A percentile compares a stretch with the other conserved stretches of the same genome.
These are phyloP conservation scores for Chondrilla cf. caribensis DNA, from an alignment of 37 sponge, comb jelly and placozoan genomes.

Conservation along the genomic window DNA sequence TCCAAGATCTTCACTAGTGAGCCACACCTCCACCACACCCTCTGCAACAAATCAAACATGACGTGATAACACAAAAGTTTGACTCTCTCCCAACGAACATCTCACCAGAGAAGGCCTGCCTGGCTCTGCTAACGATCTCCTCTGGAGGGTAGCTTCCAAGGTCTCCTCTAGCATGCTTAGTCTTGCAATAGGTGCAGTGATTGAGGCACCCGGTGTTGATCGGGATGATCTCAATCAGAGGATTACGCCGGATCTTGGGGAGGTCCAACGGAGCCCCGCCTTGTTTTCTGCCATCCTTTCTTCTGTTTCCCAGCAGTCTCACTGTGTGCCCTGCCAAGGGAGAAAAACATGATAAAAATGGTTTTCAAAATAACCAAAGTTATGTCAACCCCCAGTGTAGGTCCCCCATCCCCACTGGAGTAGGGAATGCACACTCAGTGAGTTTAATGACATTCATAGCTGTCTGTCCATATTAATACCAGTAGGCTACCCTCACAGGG, in stretches of 20 bases:
- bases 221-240: conserved; percentile 90
- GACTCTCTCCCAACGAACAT: neutral
- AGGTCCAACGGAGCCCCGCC: conserved; percentile 86
- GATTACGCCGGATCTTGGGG: conserved; percentile 94
- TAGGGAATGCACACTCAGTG: too few species aligned
- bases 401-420: too few species aligned
- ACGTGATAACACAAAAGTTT: neutral
- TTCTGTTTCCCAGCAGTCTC: conserved; percentile 66
- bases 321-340: conserved; percentile 58
- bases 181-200: conserved; percentile 98
- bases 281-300: conserved; percentile 42
- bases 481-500: too few species aligned
- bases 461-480: too few species aligned
- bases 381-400: too few species aligned
- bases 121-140: conserved; percentile 78
- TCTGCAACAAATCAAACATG: conserved; percentile 36
- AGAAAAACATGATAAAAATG: neutral
- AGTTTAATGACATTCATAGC: too few species aligned
- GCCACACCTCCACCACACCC: conserved; percentile 95
- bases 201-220: conserved; percentile 96
- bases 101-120: conserved; percentile 79
- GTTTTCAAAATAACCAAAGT: too few species aligned
- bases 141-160: conserved; percentile 89
- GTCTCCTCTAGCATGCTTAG: conserved; percentile 93
- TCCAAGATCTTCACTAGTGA: conserved; percentile 94